These are phyloP conservation scores for Apodemia duryi DNA, from an alignment of 2,888 invertebrate genomes.

Conservation along the genomic window DNA sequence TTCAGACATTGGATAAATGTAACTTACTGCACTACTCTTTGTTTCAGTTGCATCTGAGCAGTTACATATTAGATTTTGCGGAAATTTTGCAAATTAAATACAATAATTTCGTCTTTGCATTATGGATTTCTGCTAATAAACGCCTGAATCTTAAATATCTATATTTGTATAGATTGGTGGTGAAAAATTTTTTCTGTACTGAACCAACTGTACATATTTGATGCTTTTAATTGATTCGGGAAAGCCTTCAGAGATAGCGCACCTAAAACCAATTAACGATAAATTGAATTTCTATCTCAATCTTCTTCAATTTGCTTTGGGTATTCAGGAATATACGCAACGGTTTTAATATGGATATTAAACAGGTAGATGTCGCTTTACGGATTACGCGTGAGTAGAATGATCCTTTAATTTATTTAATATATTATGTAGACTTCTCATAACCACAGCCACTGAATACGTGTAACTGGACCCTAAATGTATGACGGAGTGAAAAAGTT, in stretches of 20 bases:
- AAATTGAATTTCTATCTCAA: slow-evolving; percentile 10
- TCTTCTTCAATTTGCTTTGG: slow-evolving; percentile 12
- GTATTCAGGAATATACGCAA: neutral
- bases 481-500: too few relatives aligned
- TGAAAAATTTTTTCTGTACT: neutral
- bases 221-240: neutral
- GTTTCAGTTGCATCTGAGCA: too few relatives aligned
- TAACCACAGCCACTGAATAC: too few relatives aligned
- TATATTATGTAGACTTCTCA: neutral
- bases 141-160: too few relatives aligned
- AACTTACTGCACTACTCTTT: too few relatives aligned
- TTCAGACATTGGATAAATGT: too few relatives aligned
- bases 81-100: too few relatives aligned
- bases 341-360: neutral
- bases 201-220: slow-evolving; percentile 2
- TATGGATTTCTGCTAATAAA: too few relatives aligned
- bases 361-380: slow-evolving; percentile 4
- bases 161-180: too few relatives aligned
- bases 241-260: neutral
- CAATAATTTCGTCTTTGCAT: too few relatives aligned
- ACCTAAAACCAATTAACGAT: slow-evolving; percentile 12
- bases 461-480: too few relatives aligned
- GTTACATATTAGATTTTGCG: too few relatives aligned
- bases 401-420: neutral
- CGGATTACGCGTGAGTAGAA: neutral